phyloP scores from a whole-genome alignment of 2,888 invertebrate species.

The Pyrocoelia pectoralis region DNA sequence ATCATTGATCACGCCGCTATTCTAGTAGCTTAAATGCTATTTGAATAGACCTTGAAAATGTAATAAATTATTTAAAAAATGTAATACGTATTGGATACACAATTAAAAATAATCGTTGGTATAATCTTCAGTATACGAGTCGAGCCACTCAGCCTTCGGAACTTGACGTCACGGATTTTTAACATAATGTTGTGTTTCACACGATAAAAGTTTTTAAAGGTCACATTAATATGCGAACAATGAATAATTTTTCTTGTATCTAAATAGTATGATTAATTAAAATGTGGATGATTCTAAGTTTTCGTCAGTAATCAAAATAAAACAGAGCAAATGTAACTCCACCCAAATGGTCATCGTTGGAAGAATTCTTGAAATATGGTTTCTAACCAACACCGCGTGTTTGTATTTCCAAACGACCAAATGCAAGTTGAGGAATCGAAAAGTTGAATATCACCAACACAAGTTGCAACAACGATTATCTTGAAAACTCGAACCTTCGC shows the following conservation, averaged over 20 bases:
- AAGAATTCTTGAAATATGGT: no score
- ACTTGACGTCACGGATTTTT: conserved; percentile 34
- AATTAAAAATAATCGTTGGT: conserved; percentile 32
- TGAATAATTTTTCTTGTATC: conserved; percentile 13
- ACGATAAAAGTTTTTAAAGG: conserved; percentile 32
- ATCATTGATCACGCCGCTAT: conserved; percentile 15
- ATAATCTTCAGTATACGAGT: conserved; percentile 26
- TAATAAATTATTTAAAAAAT: conserved; percentile 10
- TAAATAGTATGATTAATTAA: conserved; percentile 8
- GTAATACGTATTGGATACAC: conserved; percentile 22
- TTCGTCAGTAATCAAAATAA: no score
- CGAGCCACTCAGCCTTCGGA: conserved; percentile 28
- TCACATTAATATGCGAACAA: conserved; percentile 31
- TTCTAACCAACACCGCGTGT: no score
- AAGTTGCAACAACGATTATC: no score
- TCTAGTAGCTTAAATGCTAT: conserved; percentile 2
- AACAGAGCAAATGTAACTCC: no score
- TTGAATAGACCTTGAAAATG: conserved; percentile 13
- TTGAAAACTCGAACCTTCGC: no score
- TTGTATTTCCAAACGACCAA: no score
- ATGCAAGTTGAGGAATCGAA: no score
- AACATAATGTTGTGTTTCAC: conserved; percentile 30
- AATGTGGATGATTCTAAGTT: not conserved
- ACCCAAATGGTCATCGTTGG: no score
- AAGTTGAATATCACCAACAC: no score